Conservation (phyloP, 2,113 vertebrate genomes). For the Carassius carassius region DNA sequence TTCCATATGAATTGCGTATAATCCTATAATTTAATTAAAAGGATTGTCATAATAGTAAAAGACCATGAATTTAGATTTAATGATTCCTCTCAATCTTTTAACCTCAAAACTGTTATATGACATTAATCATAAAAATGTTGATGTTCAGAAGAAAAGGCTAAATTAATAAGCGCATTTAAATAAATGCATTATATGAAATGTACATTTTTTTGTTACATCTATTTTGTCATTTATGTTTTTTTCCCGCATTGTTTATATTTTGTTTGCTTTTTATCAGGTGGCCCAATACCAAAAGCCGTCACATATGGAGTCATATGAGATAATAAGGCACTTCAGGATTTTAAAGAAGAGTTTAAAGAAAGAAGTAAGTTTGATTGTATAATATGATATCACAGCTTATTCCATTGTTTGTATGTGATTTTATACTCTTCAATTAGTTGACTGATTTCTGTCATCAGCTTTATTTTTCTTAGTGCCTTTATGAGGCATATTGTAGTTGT, state of each 20-base stretch:
- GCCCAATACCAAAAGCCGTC: background rate
- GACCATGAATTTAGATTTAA: too few species aligned
- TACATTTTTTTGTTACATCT: background rate
- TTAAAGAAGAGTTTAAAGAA: slow-evolving; percentile 40
- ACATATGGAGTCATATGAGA: background rate
- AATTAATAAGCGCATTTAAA: background rate
- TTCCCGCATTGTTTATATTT: background rate
- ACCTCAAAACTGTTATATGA: background rate
- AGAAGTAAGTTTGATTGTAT: slow-evolving; percentile 32
- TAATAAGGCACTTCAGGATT: slow-evolving; percentile 33
- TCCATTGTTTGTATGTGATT: background rate
- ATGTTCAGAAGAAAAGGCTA: background rate
- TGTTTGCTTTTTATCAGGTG: slow-evolving; percentile 18
- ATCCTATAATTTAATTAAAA: too few species aligned
- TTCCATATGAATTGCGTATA: too few species aligned
- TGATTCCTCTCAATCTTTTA: background rate
- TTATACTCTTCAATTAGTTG: background rate
- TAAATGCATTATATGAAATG: background rate
- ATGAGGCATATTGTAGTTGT: background rate
- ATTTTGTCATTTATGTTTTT: background rate
- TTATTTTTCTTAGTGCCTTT: background rate
- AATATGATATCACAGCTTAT: background rate
- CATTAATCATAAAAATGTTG: background rate
- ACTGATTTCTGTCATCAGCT: background rate
- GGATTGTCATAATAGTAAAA: too few species aligned